These are phyloP conservation scores for Carterocephalus palaemon DNA, from an alignment of 2,888 invertebrate genomes.

Conservation along the genomic window DNA sequence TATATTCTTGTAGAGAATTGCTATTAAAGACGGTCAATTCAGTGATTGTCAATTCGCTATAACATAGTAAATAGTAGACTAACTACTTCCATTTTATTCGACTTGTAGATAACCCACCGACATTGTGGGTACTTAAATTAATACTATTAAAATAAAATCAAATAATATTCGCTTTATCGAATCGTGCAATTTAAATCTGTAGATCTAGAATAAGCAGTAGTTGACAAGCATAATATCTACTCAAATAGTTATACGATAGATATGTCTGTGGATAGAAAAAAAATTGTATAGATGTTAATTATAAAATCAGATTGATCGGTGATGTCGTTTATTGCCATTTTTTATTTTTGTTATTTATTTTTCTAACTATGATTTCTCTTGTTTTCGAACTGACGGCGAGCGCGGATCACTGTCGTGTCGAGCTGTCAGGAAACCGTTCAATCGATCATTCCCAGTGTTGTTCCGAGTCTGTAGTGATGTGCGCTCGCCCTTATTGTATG, in stretches of 20 bases:
- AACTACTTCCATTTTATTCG: slow-evolving; percentile 30
- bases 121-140: slow-evolving; percentile 37
- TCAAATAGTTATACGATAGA: slow-evolving; percentile 38
- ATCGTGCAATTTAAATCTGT: slow-evolving; percentile 75
- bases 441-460: slow-evolving; percentile 18
- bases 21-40: slow-evolving; percentile 47
- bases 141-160: slow-evolving; percentile 36
- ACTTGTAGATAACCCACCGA: slow-evolving; percentile 43
- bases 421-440: slow-evolving; percentile 3
- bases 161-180: slow-evolving; percentile 74
- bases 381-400: slow-evolving; percentile 45
- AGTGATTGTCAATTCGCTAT: slow-evolving; percentile 24
- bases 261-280: no score
- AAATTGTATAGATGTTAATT: slow-evolving; percentile 53
- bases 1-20: slow-evolving; percentile 5
- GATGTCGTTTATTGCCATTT: slow-evolving; percentile 58
- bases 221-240: slow-evolving; percentile 57
- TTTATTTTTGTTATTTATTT: slow-evolving; percentile 73
- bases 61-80: slow-evolving; percentile 18
- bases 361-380: slow-evolving; percentile 63
- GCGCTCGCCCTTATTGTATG: slow-evolving; percentile 51
- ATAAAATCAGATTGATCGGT: slow-evolving; percentile 37
- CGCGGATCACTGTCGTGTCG: slow-evolving; percentile 28
- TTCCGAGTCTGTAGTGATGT: slow-evolving; percentile 17
- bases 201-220: slow-evolving; percentile 59